A percentile compares a stretch with the other conserved stretches of the same genome.
Evolutionary conservation across 2,797 vertebrate genomes (phyloP).

Genomic region (Buceros bicornis): DNA sequence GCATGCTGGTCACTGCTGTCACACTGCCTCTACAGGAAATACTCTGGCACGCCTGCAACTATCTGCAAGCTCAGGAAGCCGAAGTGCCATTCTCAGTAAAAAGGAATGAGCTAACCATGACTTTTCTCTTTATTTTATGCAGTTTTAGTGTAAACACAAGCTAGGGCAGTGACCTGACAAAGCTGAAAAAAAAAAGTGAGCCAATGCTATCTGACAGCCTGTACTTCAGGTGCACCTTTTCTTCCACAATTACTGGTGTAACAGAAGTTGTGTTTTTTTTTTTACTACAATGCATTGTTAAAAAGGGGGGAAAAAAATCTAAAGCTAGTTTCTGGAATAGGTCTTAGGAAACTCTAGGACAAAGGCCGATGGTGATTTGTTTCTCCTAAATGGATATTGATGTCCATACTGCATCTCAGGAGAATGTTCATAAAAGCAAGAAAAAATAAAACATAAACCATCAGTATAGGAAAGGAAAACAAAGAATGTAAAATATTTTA

Average conservation of each 20-base stretch:
- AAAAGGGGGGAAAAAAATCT: background rate
- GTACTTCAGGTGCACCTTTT: background rate
- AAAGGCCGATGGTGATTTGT: background rate
- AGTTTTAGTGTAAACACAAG: background rate
- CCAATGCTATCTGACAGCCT: background rate
- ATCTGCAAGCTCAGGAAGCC: background rate
- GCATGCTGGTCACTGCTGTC: conserved; percentile 25
- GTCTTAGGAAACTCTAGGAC: background rate
- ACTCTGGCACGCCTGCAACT: conserved; percentile 6
- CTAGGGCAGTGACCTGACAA: conserved; percentile 1
- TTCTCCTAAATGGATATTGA: background rate
- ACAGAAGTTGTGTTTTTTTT: background rate
- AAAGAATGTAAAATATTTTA: background rate
- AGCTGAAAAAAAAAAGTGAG: background rate
- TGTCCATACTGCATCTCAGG: background rate
- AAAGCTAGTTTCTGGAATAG: background rate
- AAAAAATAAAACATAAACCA: background rate
- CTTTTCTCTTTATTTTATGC: background rate
- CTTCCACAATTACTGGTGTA: background rate
- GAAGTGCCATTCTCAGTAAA: conserved; percentile 14
- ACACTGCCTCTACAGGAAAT: background rate
- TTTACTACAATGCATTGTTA: background rate
- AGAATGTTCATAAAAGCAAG: background rate
- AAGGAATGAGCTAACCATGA: conserved; percentile 20
- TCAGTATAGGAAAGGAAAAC: background rate